Evolutionary conservation across 2,797 vertebrate genomes (phyloP).

Genomic region (Tangara arthus): DNA sequence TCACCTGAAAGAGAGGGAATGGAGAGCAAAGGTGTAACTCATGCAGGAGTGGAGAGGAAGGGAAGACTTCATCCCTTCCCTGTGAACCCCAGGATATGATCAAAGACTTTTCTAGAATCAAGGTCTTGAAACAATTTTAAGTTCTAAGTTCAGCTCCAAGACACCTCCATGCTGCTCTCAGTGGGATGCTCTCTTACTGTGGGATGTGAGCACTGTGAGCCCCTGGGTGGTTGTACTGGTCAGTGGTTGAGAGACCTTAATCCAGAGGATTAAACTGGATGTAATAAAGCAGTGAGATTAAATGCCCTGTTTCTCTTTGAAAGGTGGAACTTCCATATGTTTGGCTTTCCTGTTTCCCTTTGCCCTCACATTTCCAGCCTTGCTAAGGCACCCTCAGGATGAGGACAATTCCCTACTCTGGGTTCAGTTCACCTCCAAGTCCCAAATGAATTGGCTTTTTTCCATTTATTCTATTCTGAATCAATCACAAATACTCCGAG

Average conservation of each 20-base stretch:
- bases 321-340: background rate
- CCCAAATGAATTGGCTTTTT: conserved; percentile 8
- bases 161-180: fast-evolving
- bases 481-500: background rate
- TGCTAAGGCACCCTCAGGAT: background rate
- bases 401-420: background rate
- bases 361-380: background rate
- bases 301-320: background rate
- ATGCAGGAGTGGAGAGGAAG: background rate
- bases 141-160: background rate
- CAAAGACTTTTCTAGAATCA: background rate
- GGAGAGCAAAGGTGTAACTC: background rate
- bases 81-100: background rate
- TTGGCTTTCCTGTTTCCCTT: conserved; percentile 15
- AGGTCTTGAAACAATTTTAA: background rate
- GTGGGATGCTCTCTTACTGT: background rate
- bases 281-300: background rate
- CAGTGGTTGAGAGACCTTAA: background rate
- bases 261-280: background rate
- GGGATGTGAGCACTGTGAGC: background rate
- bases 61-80: background rate
- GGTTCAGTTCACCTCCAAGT: background rate
- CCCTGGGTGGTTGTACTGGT: fast-evolving
- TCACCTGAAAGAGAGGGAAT: background rate
- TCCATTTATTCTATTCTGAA: conserved; percentile 16